Evolutionary conservation across 2,888 invertebrate species (phyloP).

Genomic region (Mesochorus sp.): DNA sequence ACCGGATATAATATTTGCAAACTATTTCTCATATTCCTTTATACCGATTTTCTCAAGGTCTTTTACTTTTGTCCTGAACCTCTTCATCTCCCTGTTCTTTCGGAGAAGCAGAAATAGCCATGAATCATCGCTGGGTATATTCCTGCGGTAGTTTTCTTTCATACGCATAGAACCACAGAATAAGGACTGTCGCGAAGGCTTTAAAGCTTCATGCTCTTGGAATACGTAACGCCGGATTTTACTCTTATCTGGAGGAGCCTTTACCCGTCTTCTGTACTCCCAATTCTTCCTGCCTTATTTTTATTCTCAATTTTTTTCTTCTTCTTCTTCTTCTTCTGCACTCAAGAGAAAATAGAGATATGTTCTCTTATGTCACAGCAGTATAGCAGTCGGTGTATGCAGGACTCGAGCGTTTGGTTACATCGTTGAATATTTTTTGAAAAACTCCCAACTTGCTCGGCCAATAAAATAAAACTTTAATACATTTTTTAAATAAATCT

Average conservation of each 20-base stretch:
- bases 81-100: conserved; percentile 6
- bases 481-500: background rate
- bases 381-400: conserved; percentile 3
- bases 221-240: conserved; percentile 78
- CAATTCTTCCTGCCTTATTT: conserved; percentile 26
- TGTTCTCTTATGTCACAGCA: conserved; percentile 37
- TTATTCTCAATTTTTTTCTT: conserved; percentile 24
- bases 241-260: conserved; percentile 62
- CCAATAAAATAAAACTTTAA: too few relatives aligned
- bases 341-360: conserved; percentile 53
- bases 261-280: conserved; percentile 12
- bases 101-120: conserved; percentile 69
- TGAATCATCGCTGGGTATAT: conserved; percentile 72
- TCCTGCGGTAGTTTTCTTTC: conserved; percentile 8
- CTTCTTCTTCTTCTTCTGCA: conserved; percentile 24
- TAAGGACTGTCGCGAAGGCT: conserved; percentile 67
- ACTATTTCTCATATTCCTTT: conserved; percentile 61
- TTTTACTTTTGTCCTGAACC: conserved; percentile 31
- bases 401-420: background rate
- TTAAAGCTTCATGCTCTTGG: conserved; percentile 75
- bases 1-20: conserved; percentile 67
- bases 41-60: conserved; percentile 30
- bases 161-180: conserved; percentile 58
- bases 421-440: background rate
- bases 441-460: too few relatives aligned